Base-by-base conservation (phyloP, 2,113 vertebrate species). In the Oxyruncus cristatus region DNA sequence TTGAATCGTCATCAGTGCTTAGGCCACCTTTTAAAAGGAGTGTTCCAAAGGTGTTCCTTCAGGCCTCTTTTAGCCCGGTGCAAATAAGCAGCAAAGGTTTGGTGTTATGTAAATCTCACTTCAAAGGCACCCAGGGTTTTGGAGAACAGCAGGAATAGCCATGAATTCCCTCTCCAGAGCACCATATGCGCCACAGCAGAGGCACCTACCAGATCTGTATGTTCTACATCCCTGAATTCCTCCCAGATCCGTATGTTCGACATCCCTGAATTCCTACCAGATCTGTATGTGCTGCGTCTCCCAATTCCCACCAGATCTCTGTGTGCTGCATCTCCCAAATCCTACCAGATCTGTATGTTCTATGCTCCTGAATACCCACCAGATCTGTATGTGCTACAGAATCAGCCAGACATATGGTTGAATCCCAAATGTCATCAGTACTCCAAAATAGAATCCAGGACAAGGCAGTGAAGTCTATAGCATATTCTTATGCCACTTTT, bases 361-460 rank as follows among this genome's bases (percentile, higher is more conserved):
- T 83, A 55, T 27, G 63, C n/a, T 35, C n/a, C n/a, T 55, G 55
- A 76, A 35, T 71, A 79, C 92, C 91, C 26, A 62, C 72, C 92
- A 73, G 94, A 22, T 75, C 94, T 89, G 26, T 61, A 22, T 62
- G 92, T 88, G 41, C 85, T 56, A 35, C 35, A 88, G 82, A 9
- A 83, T 88, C 80, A 73, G 79, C 56, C 92, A 94, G 82, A 62
- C 88, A 81, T 76, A 89, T 52, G 92, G 68, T 6, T 92, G 90
- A 89, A 91, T 93, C 91, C 93, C 83, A 94, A 96, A 94, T 92
- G 93, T 88, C 94, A 93, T 56, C 92, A 35, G 65, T 39, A 81
- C 92, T 94, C 91, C 65, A 75, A 88, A 96, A 96, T 91, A 87
- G 93, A 92, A 95, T 91, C 80, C 88, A 89, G 96, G 91, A 95